A percentile compares a stretch with the other conserved stretches of the same genome.
phyloP scores from a whole-genome alignment of 2,113 vertebrate species.

The Sinocyclocheilus maitianheensis region DNA sequence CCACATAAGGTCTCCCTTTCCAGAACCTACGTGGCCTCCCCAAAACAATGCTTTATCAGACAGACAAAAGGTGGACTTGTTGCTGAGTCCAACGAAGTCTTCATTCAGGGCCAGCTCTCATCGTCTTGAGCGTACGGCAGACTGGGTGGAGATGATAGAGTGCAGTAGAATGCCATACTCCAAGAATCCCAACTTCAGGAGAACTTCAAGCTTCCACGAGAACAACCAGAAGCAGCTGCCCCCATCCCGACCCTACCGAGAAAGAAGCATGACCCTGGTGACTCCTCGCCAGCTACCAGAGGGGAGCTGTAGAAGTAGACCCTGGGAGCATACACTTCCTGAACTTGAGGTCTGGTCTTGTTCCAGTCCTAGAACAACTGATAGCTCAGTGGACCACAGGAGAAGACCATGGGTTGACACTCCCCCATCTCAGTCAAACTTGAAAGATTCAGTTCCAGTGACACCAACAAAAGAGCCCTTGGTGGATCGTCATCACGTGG shows the following conservation, averaged over 20 bases:
- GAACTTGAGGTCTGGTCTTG: constrained; percentile 69
- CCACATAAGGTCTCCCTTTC: constrained; percentile 78
- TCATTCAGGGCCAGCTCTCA: constrained; percentile 69
- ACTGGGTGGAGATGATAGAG: constrained; percentile 81
- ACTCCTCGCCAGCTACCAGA: constrained; percentile 76
- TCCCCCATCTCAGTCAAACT: constrained; percentile 46
- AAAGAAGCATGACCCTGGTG: constrained; percentile 89
- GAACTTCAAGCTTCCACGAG: constrained; percentile 92
- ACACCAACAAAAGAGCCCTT: constrained; percentile 66
- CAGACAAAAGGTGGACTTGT: constrained; percentile 72
- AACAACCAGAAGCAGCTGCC: constrained; percentile 76
- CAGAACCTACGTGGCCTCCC: constrained; percentile 65
- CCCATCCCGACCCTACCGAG: constrained; percentile 80
- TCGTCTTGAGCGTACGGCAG: constrained; percentile 77
- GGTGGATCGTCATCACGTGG: constrained; percentile 47
- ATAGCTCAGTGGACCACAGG: constrained; percentile 52
- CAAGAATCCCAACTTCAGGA: constrained; percentile 83
- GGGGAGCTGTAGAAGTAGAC: constrained; percentile 74
- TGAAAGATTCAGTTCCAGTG: constrained; percentile 50
- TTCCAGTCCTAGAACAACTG: constrained; percentile 61
- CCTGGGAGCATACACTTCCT: constrained; percentile 75
- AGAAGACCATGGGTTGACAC: constrained; percentile 60
- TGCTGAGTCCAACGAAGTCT: constrained; percentile 65
- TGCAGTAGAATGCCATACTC: constrained; percentile 68
- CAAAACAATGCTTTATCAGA: constrained; percentile 65